These are phyloP conservation scores for Brenthis daphne DNA, from an alignment of 2,888 invertebrate species.

Conservation along the genomic window DNA sequence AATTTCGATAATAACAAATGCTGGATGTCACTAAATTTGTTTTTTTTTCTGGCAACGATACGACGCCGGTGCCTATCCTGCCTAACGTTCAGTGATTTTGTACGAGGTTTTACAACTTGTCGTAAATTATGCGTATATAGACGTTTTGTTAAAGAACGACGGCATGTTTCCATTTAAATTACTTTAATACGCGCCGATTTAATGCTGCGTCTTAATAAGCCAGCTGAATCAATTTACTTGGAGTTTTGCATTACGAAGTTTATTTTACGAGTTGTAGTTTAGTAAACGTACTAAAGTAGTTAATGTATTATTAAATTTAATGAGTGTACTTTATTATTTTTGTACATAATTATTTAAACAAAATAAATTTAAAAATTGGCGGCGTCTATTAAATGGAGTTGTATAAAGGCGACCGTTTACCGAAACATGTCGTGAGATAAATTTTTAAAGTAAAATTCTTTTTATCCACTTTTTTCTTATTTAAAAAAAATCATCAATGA, in stretches of 20 bases:
- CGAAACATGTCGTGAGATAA: no score
- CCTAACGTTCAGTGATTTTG: conserved; percentile 61
- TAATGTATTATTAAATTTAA: conserved; percentile 17
- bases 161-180: conserved; percentile 74
- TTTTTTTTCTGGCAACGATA: conserved; percentile 7
- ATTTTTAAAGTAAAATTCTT: no score
- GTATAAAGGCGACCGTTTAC: no score
- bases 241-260: conserved; percentile 25
- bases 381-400: no score
- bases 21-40: conserved; percentile 13
- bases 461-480: no score
- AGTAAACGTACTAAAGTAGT: conserved; percentile 13
- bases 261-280: conserved; percentile 20
- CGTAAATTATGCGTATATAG: conserved; percentile 76
- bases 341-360: no score
- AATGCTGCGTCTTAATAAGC: conserved; percentile 60
- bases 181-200: conserved; percentile 67
- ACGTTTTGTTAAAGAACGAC: conserved; percentile 67
- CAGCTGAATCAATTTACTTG: conserved; percentile 65
- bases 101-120: conserved; percentile 66
- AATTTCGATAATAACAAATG: conserved; percentile 24
- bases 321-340: conserved; percentile 6
- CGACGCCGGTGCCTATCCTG: conserved; percentile 26
- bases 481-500: no score
- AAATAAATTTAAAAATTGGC: no score